Conservation (phyloP, 2,113 vertebrate genomes). For the cattle (Bos taurus) region DNA sequence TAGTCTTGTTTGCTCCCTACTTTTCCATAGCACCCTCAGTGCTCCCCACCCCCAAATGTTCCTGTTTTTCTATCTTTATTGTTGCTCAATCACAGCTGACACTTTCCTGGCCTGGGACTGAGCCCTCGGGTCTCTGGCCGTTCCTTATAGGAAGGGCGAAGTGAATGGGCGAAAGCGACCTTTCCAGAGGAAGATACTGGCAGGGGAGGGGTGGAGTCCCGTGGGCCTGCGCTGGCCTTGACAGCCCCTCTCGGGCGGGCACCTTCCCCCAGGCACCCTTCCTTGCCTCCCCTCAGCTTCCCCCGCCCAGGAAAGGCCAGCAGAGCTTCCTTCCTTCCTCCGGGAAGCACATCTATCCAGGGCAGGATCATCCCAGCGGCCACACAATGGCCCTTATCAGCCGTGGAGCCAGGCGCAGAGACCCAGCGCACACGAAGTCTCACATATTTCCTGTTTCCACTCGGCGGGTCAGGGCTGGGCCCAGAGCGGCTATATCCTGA, state of each 20-base stretch:
- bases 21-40: not conserved
- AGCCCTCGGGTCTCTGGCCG: constrained; percentile 12
- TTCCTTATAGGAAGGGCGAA: constrained; percentile 68
- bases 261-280: not conserved
- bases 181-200: constrained; percentile 54
- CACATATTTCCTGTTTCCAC: constrained; percentile 86
- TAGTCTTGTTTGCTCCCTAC: not conserved
- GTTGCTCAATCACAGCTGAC: constrained; percentile 72
- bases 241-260: not conserved
- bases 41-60: constrained; percentile 15
- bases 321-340: constrained; percentile 75
- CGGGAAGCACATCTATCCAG: constrained; percentile 78
- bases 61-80: constrained; percentile 62
- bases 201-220: not conserved
- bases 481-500: constrained; percentile 67
- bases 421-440: constrained; percentile 76
- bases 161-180: constrained; percentile 14
- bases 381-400: constrained; percentile 87
- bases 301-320: constrained; percentile 59
- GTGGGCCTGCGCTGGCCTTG: not conserved
- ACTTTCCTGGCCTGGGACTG: constrained; percentile 67
- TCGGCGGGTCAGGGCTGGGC: constrained; percentile 64
- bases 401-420: constrained; percentile 79
- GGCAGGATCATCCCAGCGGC: constrained; percentile 77
- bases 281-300: not conserved